These are phyloP conservation scores for Corythornis leucogaster DNA, from an alignment of 2,797 vertebrate species.

Conservation along the genomic window DNA sequence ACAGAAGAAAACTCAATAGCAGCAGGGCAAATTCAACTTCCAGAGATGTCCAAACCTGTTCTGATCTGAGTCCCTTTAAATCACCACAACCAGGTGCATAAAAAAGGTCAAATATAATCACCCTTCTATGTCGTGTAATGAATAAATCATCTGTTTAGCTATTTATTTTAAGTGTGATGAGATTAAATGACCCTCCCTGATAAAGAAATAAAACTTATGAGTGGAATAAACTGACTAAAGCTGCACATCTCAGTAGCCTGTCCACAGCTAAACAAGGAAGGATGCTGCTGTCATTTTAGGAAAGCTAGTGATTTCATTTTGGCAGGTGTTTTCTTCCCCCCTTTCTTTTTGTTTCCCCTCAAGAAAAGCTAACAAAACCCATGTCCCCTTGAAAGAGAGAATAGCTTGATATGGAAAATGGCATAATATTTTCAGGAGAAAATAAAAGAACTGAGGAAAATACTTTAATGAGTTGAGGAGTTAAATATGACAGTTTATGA, in stretches of 20 bases:
- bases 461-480: not conserved
- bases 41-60: not conserved
- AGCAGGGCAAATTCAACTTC: not conserved
- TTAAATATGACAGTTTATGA: not conserved
- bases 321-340: fast-evolving
- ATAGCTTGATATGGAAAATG: not conserved
- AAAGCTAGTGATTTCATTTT: not conserved
- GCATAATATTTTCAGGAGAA: constrained; percentile 17
- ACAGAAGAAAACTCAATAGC: constrained; percentile 17
- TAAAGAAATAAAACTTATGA: constrained; percentile 24
- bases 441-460: not conserved
- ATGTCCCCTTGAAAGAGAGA: not conserved
- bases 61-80: not conserved
- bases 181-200: not conserved
- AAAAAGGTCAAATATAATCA: constrained; percentile 25
- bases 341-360: not conserved
- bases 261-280: not conserved
- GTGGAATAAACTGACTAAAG: not conserved
- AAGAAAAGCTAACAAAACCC: not conserved
- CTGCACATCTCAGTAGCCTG: not conserved
- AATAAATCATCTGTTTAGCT: constrained; percentile 22
- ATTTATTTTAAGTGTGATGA: constrained; percentile 13
- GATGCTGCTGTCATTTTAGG: not conserved
- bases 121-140: not conserved
- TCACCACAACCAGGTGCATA: not conserved